Conservation (phyloP, 2,888 invertebrate species). For the Amblyteles armatorius region DNA sequence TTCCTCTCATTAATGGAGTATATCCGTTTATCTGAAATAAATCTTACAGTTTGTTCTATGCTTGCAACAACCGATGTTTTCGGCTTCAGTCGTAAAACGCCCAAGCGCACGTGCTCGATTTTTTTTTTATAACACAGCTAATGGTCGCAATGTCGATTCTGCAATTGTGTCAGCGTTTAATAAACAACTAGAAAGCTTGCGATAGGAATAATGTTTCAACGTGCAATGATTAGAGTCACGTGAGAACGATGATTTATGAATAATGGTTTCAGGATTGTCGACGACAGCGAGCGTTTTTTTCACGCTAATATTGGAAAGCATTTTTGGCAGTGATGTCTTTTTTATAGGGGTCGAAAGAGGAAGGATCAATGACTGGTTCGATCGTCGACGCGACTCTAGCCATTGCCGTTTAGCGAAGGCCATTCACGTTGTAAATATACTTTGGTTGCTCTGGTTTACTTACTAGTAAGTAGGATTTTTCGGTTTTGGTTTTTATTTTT, state of each 20-base stretch:
- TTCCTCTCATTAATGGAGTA: slow-evolving; percentile 41
- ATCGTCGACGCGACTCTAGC: slow-evolving; percentile 54
- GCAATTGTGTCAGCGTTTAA: slow-evolving; percentile 3
- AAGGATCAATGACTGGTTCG: slow-evolving; percentile 30
- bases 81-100: not conserved
- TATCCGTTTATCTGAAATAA: slow-evolving; percentile 57
- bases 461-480: slow-evolving; percentile 49
- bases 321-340: slow-evolving; percentile 54
- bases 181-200: slow-evolving; percentile 34
- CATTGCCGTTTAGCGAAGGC: slow-evolving; percentile 43
- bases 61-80: slow-evolving; percentile 3
- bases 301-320: slow-evolving; percentile 18
- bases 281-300: not conserved
- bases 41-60: slow-evolving; percentile 52
- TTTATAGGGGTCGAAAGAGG: slow-evolving; percentile 5
- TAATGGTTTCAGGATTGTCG: slow-evolving; percentile 3
- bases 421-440: slow-evolving; percentile 32
- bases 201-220: slow-evolving; percentile 22
- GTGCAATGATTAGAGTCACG: slow-evolving; percentile 39
- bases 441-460: slow-evolving; percentile 58
- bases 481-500: slow-evolving; percentile 35
- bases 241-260: not conserved
- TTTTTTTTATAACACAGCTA: not conserved
- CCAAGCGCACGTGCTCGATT: not conserved
- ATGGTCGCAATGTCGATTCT: slow-evolving; percentile 12